phyloP scores from a whole-genome alignment of 2,113 vertebrate genomes.

The Grantiella picta region DNA sequence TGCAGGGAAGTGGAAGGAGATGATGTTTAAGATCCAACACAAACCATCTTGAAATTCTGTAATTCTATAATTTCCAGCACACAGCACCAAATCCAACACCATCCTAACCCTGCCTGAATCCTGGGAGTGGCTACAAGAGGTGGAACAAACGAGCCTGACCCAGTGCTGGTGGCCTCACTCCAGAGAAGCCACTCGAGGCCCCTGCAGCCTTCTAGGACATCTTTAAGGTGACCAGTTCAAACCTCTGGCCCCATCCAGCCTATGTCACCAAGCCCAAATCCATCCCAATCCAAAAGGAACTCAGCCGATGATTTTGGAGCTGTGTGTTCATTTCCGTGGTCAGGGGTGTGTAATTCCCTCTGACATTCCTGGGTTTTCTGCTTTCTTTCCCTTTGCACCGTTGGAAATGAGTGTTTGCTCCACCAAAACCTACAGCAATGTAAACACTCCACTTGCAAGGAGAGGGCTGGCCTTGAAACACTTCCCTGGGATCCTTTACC shows the following conservation, averaged over 20 bases:
- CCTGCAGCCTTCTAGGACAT: neutral
- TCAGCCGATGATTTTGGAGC: neutral
- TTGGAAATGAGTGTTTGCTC: neutral
- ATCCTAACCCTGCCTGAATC: neutral
- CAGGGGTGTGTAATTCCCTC: neutral
- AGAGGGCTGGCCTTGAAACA: neutral
- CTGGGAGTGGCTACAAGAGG: neutral
- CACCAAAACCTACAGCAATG: neutral
- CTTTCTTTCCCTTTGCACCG: neutral
- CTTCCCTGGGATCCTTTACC: neutral
- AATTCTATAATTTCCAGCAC: neutral
- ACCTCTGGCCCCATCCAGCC: fast-evolving
- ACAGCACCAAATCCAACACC: neutral
- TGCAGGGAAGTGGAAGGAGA: neutral
- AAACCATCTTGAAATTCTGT: neutral
- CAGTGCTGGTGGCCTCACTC: neutral
- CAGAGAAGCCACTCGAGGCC: fast-evolving
- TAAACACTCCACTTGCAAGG: neutral
- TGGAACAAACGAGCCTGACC: neutral
- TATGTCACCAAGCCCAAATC: fast-evolving
- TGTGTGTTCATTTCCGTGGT: neutral
- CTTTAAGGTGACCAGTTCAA: neutral
- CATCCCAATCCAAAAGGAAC: neutral
- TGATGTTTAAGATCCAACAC: neutral
- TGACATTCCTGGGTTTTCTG: neutral